Base-by-base conservation (phyloP, 2,113 vertebrate genomes). In the Vulpes vulpes region DNA sequence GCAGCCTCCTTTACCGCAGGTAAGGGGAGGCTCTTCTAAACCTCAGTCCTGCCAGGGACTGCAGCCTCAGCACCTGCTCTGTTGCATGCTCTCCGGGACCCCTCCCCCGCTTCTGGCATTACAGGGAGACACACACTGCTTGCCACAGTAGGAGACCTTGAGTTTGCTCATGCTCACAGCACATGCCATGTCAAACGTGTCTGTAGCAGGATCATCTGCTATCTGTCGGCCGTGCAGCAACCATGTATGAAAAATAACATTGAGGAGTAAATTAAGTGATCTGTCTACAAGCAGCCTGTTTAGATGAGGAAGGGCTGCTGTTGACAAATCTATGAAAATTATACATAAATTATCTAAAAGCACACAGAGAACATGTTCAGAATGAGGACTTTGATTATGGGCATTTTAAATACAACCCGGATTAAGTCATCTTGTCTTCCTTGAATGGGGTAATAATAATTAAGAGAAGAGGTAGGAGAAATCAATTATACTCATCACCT, bases 131-230 rank as follows among this genome's bases (percentile, higher is more conserved):
- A 96, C 95, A 96, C n/a, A 35, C 97, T 96, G 98, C 98, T 98
- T 93, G 98, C 98, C 97, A 97, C 88, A 89, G 97, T 30, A 30
- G 97, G 97, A 96, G 91, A 98, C 93, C 98, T 95, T 91, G 51
- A 97, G 98, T 96, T 91, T 97, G 98, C 98, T 96, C 96, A 96
- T 97, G 97, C 97, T 97, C 96, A 27, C 22, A 12, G 95, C 81
- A 67, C 98, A 97, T 65, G 95, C 97, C 53, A 60, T 95, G 97
- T 98, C 98, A 98, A 98, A 99, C 98, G 98, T 98, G 97, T 98
- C 90, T 97, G 97, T 98, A 98, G 98, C 97, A 96, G 97, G 98
- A 98, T 99, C 98, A 98, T 98, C 98, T 98, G 98, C 98, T 98
- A 97, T 96, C 98, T 98, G 98, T 96, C 88, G 91, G 97, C 92